Evolutionary conservation across 2,113 vertebrate genomes (phyloP).

Genomic region (Cisticola juncidis): DNA sequence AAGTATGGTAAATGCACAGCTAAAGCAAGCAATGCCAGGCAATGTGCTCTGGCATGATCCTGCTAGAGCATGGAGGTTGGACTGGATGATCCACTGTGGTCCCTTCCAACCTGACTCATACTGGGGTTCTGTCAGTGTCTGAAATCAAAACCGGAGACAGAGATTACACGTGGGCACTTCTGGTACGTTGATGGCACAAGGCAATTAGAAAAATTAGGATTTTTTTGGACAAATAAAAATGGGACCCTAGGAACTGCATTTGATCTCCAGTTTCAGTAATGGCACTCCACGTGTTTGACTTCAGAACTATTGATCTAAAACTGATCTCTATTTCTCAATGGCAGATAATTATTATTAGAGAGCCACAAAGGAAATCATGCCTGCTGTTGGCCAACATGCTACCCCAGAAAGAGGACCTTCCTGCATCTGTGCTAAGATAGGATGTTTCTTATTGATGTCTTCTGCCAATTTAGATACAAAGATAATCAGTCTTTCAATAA

Average conservation of each 20-base stretch:
- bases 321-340: neutral
- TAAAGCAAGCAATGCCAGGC: neutral
- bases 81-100: neutral
- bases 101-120: neutral
- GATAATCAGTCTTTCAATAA: slow-evolving; percentile 38
- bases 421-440: neutral
- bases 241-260: neutral
- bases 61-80: neutral
- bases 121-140: neutral
- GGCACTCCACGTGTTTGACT: neutral
- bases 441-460: slow-evolving; percentile 12
- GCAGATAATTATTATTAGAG: neutral
- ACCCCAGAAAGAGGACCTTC: neutral
- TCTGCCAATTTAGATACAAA: slow-evolving; percentile 29
- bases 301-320: neutral
- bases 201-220: neutral
- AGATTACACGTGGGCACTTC: rapidly evolving
- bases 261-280: neutral
- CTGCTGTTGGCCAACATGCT: neutral
- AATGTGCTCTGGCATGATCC: neutral
- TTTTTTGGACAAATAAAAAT: neutral
- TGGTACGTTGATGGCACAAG: neutral
- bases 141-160: neutral
- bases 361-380: neutral
- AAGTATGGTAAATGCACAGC: neutral